Conservation (phyloP, 23 tunicate species). For the Oikopleura albicans region DNA sequence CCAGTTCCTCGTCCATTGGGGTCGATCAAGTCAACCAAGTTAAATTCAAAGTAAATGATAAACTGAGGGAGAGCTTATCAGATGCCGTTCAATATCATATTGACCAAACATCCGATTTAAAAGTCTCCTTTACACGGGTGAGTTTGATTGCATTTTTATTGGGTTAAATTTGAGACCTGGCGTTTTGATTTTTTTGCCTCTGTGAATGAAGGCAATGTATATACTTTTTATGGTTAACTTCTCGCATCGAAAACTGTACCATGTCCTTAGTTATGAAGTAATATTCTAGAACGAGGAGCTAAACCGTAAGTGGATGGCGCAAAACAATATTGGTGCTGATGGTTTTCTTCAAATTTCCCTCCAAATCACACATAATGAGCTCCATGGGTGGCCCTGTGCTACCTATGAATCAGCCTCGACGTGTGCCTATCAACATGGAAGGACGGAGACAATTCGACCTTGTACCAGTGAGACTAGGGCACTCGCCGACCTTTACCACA, state of each 20-base stretch:
- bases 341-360: neutral
- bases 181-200: too few relatives aligned
- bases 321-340: neutral
- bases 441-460: constrained; percentile 82
- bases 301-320: neutral
- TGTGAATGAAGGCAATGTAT: too few relatives aligned
- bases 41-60: neutral
- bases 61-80: neutral
- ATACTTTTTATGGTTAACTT: too few relatives aligned
- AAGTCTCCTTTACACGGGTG: neutral
- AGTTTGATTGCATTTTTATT: too few relatives aligned
- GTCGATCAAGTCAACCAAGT: neutral
- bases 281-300: neutral
- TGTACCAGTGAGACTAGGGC: constrained; percentile 67
- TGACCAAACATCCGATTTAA: neutral
- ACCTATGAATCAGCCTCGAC: constrained; percentile 88
- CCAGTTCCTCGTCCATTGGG: neutral
- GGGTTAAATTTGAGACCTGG: too few relatives aligned
- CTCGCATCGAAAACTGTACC: too few relatives aligned
- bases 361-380: neutral
- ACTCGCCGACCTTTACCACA: constrained; percentile 27
- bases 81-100: neutral
- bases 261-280: too few relatives aligned
- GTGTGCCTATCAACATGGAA: constrained; percentile 77
- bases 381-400: constrained; percentile 16